phyloP scores from a whole-genome alignment of 2,113 vertebrate genomes.

The Boulengeromyrus knoepffleri region DNA sequence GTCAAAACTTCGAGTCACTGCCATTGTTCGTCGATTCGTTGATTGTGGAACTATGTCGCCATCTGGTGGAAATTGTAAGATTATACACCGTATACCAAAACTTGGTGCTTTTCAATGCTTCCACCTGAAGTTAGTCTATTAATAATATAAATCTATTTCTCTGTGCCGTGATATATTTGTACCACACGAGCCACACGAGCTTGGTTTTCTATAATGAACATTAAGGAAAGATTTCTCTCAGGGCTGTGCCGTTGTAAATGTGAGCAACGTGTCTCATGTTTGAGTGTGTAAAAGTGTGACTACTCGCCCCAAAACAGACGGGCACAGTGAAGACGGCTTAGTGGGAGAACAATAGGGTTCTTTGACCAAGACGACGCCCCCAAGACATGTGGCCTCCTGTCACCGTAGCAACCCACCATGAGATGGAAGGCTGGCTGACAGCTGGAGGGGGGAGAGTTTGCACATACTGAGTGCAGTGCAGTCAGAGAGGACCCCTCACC shows the following conservation, averaged over 20 bases:
- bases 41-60: conserved; percentile 35
- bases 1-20: background rate
- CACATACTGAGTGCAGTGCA: conserved; percentile 60
- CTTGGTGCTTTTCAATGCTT: background rate
- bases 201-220: background rate
- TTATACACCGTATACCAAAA: conserved; percentile 12
- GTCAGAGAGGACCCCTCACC: conserved; percentile 42
- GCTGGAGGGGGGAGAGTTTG: conserved; percentile 60
- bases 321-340: conserved; percentile 65
- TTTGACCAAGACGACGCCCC: conserved; percentile 69
- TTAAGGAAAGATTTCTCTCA: background rate
- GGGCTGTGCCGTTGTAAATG: background rate
- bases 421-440: conserved; percentile 60
- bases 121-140: background rate
- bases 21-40: background rate
- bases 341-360: conserved; percentile 66
- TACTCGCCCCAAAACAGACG: conserved; percentile 52
- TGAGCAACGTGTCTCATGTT: conserved; percentile 12
- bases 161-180: background rate
- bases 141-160: background rate
- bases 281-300: conserved; percentile 41
- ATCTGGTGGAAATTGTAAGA: conserved; percentile 41
- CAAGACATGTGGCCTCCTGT: conserved; percentile 74
- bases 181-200: background rate
- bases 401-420: conserved; percentile 70